Evolutionary conservation across 2,888 invertebrate species (phyloP).

Genomic region (Tetheella fluctuosa): DNA sequence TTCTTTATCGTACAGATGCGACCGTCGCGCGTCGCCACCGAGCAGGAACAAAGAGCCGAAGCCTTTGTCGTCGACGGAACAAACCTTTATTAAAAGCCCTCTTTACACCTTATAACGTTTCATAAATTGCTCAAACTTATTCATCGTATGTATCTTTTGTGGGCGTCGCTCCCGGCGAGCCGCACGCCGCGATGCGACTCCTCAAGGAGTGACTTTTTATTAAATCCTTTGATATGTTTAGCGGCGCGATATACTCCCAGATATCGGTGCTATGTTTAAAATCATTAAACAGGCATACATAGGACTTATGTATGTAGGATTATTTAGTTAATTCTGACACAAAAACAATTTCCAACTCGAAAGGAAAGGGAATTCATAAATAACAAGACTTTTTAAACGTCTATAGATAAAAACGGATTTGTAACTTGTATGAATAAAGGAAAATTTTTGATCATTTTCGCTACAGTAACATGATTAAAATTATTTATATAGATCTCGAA

Average conservation of each 20-base stretch:
- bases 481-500: not conserved
- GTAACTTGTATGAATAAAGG: not conserved
- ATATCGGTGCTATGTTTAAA: not conserved
- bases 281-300: no score
- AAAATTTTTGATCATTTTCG: not conserved
- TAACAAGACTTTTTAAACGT: no score
- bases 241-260: no score
- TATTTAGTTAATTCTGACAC: no score
- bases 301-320: no score
- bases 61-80: conserved; percentile 58
- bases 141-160: conserved; percentile 32
- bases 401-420: not conserved
- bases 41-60: conserved; percentile 51
- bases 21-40: conserved; percentile 34
- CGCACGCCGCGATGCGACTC: conserved; percentile 4
- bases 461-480: not conserved
- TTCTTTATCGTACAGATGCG: conserved; percentile 45
- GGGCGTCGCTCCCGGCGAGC: conserved; percentile 12
- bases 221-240: conserved; percentile 6
- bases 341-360: no score
- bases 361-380: no score
- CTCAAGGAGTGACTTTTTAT: conserved; percentile 8
- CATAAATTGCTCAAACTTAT: conserved; percentile 49
- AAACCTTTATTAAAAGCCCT: conserved; percentile 64
- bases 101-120: conserved; percentile 58